These are phyloP conservation scores for Pterocles orientalis DNA, from an alignment of 2,113 vertebrate species.

Conservation along the genomic window DNA sequence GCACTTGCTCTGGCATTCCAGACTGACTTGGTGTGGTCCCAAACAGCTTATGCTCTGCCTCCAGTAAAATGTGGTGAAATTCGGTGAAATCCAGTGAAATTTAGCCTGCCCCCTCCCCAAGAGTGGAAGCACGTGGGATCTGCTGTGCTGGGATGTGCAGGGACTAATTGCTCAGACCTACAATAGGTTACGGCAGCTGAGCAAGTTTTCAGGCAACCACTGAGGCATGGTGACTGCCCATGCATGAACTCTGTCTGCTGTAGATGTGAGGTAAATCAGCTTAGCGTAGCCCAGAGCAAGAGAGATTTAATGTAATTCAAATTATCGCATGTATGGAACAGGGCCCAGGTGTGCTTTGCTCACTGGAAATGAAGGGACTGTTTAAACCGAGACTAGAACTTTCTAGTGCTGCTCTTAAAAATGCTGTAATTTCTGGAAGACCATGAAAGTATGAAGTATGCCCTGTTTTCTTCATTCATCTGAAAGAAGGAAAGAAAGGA, in stretches of 20 bases:
- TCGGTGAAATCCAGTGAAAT: not conserved
- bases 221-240: not conserved
- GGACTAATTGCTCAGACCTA: not conserved
- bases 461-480: not conserved
- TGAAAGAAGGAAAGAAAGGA: not conserved
- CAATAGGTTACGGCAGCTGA: not conserved
- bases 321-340: not conserved
- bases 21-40: not conserved
- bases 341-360: not conserved
- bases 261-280: constrained; percentile 34
- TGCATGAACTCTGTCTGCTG: not conserved
- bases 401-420: not conserved
- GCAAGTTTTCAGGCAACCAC: not conserved
- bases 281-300: not conserved
- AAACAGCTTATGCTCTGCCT: not conserved
- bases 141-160: not conserved
- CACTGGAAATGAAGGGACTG: not conserved
- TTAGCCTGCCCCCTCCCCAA: not conserved
- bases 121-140: not conserved
- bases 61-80: not conserved
- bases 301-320: constrained; percentile 15
- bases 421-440: not conserved
- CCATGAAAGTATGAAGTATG: not conserved
- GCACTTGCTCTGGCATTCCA: not conserved
- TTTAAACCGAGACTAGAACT: not conserved